A percentile compares a stretch with the other conserved stretches of the same genome.
Evolutionary conservation across 2,888 invertebrate species (phyloP).

Genomic region (Venustoraphidia nigricollis): DNA sequence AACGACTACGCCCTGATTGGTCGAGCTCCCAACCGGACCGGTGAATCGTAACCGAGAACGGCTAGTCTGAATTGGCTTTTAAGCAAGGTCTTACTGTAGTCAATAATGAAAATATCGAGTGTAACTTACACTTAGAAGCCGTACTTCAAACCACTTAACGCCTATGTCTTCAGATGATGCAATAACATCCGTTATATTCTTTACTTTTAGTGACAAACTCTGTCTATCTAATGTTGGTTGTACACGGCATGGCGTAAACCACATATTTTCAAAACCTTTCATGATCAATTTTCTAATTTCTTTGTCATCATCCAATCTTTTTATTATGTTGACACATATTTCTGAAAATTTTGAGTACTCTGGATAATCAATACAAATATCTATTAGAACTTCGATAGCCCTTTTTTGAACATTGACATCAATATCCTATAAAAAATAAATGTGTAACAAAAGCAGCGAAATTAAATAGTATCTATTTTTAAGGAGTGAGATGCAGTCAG

Average conservation of each 20-base stretch:
- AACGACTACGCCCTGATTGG: no score
- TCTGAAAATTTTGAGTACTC: slow-evolving; percentile 94
- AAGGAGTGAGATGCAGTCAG: no score
- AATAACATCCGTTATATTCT: slow-evolving; percentile 94
- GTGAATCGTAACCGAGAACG: no score
- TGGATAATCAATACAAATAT: slow-evolving; percentile 95
- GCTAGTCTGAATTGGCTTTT: no score
- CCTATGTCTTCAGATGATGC: slow-evolving; percentile 80
- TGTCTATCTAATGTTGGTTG: slow-evolving; percentile 31
- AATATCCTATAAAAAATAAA: slow-evolving; percentile 50
- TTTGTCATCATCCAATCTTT: slow-evolving; percentile 97
- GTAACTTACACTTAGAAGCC: slow-evolving; percentile 69
- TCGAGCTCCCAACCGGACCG: no score
- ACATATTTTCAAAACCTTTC: slow-evolving; percentile 98
- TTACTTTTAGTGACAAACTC: slow-evolving; percentile 62
- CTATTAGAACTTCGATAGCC: slow-evolving; percentile 96
- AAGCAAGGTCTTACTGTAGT: no score
- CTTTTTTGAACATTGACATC: slow-evolving; percentile 97
- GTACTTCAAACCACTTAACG: slow-evolving; percentile 87
- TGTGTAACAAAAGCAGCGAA: background rate
- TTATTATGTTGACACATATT: slow-evolving; percentile 97
- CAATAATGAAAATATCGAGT: background rate
- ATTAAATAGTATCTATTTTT: background rate
- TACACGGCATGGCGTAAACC: slow-evolving; percentile 87
- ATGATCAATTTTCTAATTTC: slow-evolving; percentile 90